Evolutionary conservation across 1,140 invertebrate species (phyloP), one percentile per base, ranked within the genome.

Genomic region (Pentalonia nigronervosa): DNA sequence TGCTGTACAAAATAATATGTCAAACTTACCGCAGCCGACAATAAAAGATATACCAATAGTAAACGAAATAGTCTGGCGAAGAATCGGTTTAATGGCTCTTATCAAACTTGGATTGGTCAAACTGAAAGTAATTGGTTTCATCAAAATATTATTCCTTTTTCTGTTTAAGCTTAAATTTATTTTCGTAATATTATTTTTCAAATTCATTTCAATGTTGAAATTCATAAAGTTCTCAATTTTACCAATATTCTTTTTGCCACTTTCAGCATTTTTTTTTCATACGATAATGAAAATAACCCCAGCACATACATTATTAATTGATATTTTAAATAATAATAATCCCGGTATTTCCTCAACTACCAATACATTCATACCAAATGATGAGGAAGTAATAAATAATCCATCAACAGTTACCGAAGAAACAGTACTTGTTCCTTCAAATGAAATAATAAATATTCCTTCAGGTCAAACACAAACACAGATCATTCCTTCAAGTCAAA

Each of bases 1-100:
- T 34, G n/a, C 14, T 17, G 4, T 76, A 76, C 30, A 76, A 76
- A 76, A 76, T 76, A 20, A 76, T 6, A 76, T 7, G 4, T 17
- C 4, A 14, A 76, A 30, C 4, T 76, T 11, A n/a, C 6, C 60
- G 30, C 30, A n/a, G 14, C 14, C 14, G 30, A 67, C 25, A n/a
- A 4, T 14, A 4, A 76, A n/a, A n/a, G 14, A 76, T n/a, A 14
- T n/a, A n/a, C 60, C 60, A 76, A n/a, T 17, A 76, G n/a, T 7
- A 4, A 25, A 84, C 25, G 23, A 84, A 53, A 81, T 84, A n/a
- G 47, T 89, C 41, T 76, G 93, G 81, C 56, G 41, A 25, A 76
- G 34, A 25, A 84, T 94, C 45, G 50, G 90, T 50, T 67, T 94
- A 36, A 25, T 94, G n/a, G 94, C 93, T 47, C 30, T 94, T 25